phyloP scores from a whole-genome alignment of 1,140 invertebrate species.

The Drosophila orena region DNA sequence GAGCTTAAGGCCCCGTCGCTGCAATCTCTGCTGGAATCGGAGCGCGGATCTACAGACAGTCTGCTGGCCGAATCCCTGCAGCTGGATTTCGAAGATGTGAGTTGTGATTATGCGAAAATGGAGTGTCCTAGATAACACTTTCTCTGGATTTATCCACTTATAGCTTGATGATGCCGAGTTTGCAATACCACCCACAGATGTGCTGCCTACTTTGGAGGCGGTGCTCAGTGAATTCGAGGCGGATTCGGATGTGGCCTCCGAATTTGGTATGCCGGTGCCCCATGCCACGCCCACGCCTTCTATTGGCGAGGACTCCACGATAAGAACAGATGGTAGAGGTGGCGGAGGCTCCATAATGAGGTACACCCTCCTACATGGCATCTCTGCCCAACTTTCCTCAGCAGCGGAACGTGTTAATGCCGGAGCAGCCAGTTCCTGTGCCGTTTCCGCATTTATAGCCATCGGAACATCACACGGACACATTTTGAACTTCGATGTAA shows the following conservation, averaged over 20 bases:
- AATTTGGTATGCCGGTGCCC: slow-evolving; percentile 81
- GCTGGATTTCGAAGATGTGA: slow-evolving; percentile 89
- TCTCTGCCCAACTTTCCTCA: slow-evolving; percentile 93
- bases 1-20: slow-evolving; percentile 86
- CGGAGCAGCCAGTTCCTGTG: slow-evolving; percentile 93
- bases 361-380: slow-evolving; percentile 92
- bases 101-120: slow-evolving; percentile 1
- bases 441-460: slow-evolving; percentile 91
- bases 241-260: slow-evolving; percentile 87
- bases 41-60: slow-evolving; percentile 89
- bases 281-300: slow-evolving; percentile 85
- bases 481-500: slow-evolving; percentile 94
- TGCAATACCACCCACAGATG: slow-evolving; percentile 91
- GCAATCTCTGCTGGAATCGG: slow-evolving; percentile 87
- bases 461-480: slow-evolving; percentile 97
- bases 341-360: slow-evolving; percentile 89
- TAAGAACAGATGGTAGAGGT: slow-evolving; percentile 60
- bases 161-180: slow-evolving; percentile 93
- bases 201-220: slow-evolving; percentile 93
- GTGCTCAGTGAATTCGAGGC: slow-evolving; percentile 92
- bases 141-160: neutral
- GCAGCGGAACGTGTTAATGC: slow-evolving; percentile 94
- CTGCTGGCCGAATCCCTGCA: slow-evolving; percentile 86
- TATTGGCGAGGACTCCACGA: slow-evolving; percentile 70
- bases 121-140: neutral